Conservation (phyloP, 2,797 vertebrate species). For the Huso huso region DNA sequence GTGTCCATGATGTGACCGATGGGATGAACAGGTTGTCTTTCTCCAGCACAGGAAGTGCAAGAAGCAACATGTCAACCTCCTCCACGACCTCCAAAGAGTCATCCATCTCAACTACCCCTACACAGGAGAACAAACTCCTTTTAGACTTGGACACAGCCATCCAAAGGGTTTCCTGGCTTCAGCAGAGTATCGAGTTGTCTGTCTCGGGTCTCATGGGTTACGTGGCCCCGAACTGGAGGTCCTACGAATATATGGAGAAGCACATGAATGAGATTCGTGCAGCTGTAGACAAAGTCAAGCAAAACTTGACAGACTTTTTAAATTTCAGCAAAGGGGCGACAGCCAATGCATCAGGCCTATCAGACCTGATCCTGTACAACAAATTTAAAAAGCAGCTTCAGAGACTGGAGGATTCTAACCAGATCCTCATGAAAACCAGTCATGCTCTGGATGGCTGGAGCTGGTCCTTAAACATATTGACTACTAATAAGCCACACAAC, state of each 20-base stretch:
- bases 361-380: constrained; percentile 68
- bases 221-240: constrained; percentile 75
- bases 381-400: constrained; percentile 82
- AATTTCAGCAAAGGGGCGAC: constrained; percentile 71
- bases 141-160: constrained; percentile 77
- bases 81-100: constrained; percentile 79
- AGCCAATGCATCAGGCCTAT: constrained; percentile 65
- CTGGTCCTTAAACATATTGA: constrained; percentile 75
- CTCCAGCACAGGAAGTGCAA: constrained; percentile 86
- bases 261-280: constrained; percentile 72
- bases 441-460: constrained; percentile 67
- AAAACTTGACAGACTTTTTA: constrained; percentile 67
- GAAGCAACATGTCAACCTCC: constrained; percentile 93
- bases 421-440: constrained; percentile 81
- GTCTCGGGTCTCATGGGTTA: constrained; percentile 61
- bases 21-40: constrained; percentile 87
- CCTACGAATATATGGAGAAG: constrained; percentile 74
- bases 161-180: constrained; percentile 67
- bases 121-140: constrained; percentile 61
- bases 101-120: constrained; percentile 57
- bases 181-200: constrained; percentile 68
- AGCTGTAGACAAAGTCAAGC: constrained; percentile 69
- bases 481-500: constrained; percentile 60
- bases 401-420: constrained; percentile 84
- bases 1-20: constrained; percentile 67